Conservation (phyloP, 2,113 vertebrate species). For the Typhlomys cinereus region DNA sequence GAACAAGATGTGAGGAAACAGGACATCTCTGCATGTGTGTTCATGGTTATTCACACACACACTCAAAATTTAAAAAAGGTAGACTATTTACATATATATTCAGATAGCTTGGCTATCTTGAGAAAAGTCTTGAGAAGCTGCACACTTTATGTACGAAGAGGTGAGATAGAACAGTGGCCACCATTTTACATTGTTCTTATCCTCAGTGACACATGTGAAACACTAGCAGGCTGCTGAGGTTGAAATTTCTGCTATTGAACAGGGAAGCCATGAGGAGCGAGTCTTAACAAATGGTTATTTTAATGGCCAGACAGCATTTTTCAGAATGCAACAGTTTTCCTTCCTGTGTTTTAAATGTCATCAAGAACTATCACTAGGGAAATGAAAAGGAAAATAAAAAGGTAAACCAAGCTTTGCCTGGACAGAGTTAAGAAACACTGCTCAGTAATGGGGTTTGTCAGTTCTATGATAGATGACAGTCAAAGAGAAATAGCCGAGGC, state of each 20-base stretch:
- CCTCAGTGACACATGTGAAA: neutral
- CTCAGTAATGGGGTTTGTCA: neutral
- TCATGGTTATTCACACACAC: too few species aligned
- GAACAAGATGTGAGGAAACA: too few species aligned
- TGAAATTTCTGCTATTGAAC: neutral
- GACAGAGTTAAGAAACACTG: neutral
- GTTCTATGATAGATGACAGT: neutral
- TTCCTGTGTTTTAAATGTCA: neutral
- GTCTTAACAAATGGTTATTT: neutral
- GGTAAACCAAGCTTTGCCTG: neutral
- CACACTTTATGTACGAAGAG: neutral
- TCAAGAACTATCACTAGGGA: neutral
- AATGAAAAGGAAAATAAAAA: neutral
- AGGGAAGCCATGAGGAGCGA: neutral
- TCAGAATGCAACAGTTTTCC: neutral
- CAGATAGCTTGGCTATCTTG: neutral
- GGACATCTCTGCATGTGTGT: too few species aligned
- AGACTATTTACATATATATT: conserved; percentile 14
- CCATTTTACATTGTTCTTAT: neutral
- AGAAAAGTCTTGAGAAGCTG: neutral
- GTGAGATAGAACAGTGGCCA: neutral
- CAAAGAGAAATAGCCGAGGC: neutral
- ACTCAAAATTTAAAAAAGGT: too few species aligned
- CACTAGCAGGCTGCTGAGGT: neutral
- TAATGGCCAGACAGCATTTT: neutral